Percentiles rank a stretch among this genome's conserved stretches.
Evolutionary conservation across 2,888 invertebrate species (phyloP).

Genomic region (Serrognathus titanus): DNA sequence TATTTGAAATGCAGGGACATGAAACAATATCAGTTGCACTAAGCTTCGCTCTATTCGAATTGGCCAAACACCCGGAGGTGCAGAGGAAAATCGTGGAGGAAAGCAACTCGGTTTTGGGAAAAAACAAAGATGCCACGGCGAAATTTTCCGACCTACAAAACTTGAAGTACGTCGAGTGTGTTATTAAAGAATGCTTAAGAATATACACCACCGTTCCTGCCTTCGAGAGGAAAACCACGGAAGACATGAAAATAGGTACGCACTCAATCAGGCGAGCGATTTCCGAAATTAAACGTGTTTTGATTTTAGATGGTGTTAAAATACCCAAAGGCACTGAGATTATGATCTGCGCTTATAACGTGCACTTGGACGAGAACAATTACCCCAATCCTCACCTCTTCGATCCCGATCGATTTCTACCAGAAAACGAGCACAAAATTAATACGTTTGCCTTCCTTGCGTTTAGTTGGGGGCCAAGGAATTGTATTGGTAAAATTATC

Average conservation of each 20-base stretch:
- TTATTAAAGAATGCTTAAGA: conserved; percentile 54
- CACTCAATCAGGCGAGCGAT: not conserved
- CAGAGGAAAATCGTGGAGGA: conserved; percentile 3
- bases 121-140: conserved; percentile 17
- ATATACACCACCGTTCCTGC: conserved; percentile 54
- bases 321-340: conserved; percentile 9
- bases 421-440: conserved; percentile 13
- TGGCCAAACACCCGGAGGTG: conserved; percentile 1
- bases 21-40: not conserved
- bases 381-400: conserved; percentile 22
- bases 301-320: conserved; percentile 10
- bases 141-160: conserved; percentile 45
- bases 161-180: conserved; percentile 55
- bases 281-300: not conserved
- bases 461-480: conserved; percentile 12
- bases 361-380: conserved; percentile 16
- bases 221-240: conserved; percentile 46
- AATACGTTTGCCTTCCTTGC: conserved; percentile 2
- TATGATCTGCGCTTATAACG: conserved; percentile 6
- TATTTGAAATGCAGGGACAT: not conserved
- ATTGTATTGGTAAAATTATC: conserved; percentile 13
- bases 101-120: conserved; percentile 3
- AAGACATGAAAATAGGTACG: conserved; percentile 35
- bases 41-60: conserved; percentile 1
- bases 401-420: conserved; percentile 24